Percentiles rank a stretch among this genome's conserved stretches.
These are phyloP conservation scores for Hetaerina titia DNA, from an alignment of 2,888 invertebrate genomes.

Conservation along the genomic window DNA sequence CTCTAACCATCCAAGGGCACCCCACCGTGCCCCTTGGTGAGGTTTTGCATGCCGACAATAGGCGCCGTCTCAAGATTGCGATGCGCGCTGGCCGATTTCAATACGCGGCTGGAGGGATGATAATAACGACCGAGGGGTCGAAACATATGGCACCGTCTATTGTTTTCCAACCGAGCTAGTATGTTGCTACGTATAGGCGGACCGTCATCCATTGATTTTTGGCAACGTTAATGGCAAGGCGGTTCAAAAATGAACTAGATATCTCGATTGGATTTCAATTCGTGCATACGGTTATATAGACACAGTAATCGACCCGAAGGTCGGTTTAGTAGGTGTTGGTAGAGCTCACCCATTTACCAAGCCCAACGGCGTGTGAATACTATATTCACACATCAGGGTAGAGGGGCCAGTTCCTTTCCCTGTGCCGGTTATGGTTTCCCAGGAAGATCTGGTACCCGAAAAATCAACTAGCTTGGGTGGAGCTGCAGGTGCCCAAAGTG, in stretches of 20 bases:
- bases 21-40: neutral
- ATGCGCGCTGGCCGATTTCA: neutral
- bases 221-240: neutral
- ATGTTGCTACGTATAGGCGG: neutral
- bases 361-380: too few relatives aligned
- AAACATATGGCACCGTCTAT: neutral
- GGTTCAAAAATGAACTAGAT: neutral
- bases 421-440: too few relatives aligned
- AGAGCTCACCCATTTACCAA: too few relatives aligned
- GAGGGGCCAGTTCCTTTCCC: too few relatives aligned
- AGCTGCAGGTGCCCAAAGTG: too few relatives aligned
- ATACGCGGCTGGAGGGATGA: neutral
- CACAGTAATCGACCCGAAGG: too few relatives aligned
- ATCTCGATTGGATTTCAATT: too few relatives aligned
- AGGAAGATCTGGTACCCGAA: too few relatives aligned
- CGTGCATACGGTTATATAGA: too few relatives aligned
- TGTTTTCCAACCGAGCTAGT: neutral
- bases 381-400: too few relatives aligned
- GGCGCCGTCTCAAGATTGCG: constrained; percentile 9
- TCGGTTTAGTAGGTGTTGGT: too few relatives aligned
- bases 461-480: too few relatives aligned
- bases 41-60: constrained; percentile 7
- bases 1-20: neutral
- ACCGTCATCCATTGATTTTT: neutral
- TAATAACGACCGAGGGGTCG: neutral